These are phyloP conservation scores for Lerema accius DNA, from an alignment of 1,140 invertebrate genomes.

Conservation along the genomic window DNA sequence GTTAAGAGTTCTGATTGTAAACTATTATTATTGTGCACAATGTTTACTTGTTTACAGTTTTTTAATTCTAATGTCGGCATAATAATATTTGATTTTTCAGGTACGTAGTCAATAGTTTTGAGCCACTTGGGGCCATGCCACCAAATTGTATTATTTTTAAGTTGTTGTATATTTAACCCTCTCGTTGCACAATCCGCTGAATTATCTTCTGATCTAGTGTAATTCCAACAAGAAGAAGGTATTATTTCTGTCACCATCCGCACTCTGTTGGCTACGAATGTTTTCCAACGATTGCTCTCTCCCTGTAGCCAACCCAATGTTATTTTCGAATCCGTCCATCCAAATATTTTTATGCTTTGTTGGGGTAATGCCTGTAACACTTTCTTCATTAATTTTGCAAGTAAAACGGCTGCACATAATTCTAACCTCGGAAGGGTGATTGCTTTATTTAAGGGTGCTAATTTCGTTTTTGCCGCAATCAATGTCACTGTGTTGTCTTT, in stretches of 20 bases:
- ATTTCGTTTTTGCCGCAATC: neutral
- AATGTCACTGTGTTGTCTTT: neutral
- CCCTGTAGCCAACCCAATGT: slow-evolving; percentile 27
- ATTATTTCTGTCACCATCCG: slow-evolving; percentile 33
- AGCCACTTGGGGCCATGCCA: slow-evolving; percentile 21
- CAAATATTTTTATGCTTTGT: slow-evolving; percentile 1
- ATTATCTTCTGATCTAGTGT: slow-evolving; percentile 2
- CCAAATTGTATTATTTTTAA: slow-evolving; percentile 10
- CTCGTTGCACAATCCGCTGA: slow-evolving; percentile 18
- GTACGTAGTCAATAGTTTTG: neutral
- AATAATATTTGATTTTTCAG: neutral
- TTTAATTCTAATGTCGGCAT: neutral
- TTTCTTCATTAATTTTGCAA: slow-evolving; percentile 43
- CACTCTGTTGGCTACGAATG: slow-evolving; percentile 33
- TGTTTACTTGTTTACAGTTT: neutral
- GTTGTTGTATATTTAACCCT: neutral
- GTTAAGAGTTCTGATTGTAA: neutral
- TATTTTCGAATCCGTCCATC: slow-evolving; percentile 30
- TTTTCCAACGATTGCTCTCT: slow-evolving; percentile 23
- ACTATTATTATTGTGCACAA: no score
- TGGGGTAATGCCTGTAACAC: slow-evolving; percentile 8
- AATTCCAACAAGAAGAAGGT: slow-evolving; percentile 18
- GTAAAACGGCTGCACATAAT: slow-evolving; percentile 51
- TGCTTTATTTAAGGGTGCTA: neutral
- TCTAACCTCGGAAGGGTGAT: slow-evolving; percentile 48